Base-by-base conservation (phyloP, 2,888 invertebrate species). In the Morpho deidamia region DNA sequence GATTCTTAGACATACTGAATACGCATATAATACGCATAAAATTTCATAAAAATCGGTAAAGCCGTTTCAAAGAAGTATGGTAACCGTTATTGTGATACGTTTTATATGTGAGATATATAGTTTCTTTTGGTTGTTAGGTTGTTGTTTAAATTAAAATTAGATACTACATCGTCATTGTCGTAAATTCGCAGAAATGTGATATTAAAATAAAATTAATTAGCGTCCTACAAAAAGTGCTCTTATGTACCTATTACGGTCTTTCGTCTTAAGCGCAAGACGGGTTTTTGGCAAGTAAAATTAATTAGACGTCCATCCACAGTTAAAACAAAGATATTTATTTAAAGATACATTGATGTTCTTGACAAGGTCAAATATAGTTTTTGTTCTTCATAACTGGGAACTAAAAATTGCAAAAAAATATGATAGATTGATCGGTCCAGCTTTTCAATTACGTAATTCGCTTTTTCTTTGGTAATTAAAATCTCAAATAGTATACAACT, bases 231-330 rank as follows among this genome's bases (percentile, higher is more conserved):
- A 54, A 54, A 54, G 9, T 40, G 37, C 54, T 54, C 44, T 40
- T 34, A 34, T 40, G 35, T 49, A 32, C 44, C 35, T 50, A 14
- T 40, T 49, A 11, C 33, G 11, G 38, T 10, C n/a, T 37, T 37
- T 7, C 8, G 37, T 37, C 3, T 8, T 10, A 4, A n/a, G 37
- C 9, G 8, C 8, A 37, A 37, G 37, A 37, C 37, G 9, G n/a
- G 32, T 32, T 44, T 44, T 53, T 68, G 64, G 55, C 57, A 37
- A 14, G 8, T 47, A 53, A 67, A 59, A 76, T 76, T 64, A 69
- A 68, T 65, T 65, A 64, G 54, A 11, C 62, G 61, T 59, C 49
- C 69, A 48, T 11, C 42, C 23, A 52, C 12, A 34, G 33, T 33
- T 33, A 44, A 44, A 44, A 35, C 44, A 44, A 37, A 44, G 44